Percentiles rank a stretch among this genome's conserved stretches.
phyloP scores from a whole-genome alignment of 2,113 vertebrate genomes.

The Alouatta palliata region DNA sequence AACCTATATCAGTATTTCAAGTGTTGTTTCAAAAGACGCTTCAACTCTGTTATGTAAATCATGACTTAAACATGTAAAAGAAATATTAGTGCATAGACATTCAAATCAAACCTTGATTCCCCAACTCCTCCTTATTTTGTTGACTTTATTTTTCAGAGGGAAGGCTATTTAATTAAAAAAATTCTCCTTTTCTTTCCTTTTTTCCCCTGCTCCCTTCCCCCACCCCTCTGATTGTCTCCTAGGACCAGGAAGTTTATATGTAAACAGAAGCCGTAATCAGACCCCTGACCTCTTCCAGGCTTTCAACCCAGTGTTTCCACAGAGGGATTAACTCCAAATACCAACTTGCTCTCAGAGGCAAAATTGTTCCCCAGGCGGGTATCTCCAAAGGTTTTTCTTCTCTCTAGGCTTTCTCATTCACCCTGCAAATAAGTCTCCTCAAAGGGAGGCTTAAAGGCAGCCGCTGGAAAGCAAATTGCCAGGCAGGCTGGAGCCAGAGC shows the following conservation, averaged over 20 bases:
- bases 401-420: constrained; percentile 55
- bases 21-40: constrained; percentile 22
- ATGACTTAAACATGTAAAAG: not conserved
- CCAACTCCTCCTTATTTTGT: not conserved
- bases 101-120: constrained; percentile 14
- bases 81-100: not conserved
- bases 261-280: constrained; percentile 73
- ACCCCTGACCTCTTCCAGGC: constrained; percentile 69
- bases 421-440: constrained; percentile 66
- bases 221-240: not conserved
- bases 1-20: not conserved
- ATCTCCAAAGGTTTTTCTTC: constrained; percentile 68
- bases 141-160: constrained; percentile 65
- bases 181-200: constrained; percentile 34
- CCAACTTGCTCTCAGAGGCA: constrained; percentile 67
- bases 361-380: constrained; percentile 62
- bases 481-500: not conserved
- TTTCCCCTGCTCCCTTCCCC: not conserved
- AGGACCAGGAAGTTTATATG: constrained; percentile 76
- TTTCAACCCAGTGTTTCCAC: constrained; percentile 71
- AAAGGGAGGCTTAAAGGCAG: constrained; percentile 56
- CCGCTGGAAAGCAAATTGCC: constrained; percentile 38
- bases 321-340: constrained; percentile 75
- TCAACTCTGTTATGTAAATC: not conserved
- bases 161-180: constrained; percentile 66